A percentile compares a stretch with the other conserved stretches of the same genome.
phyloP scores from a whole-genome alignment of 2,797 vertebrate species.

The Arnoldichthys spilopterus region DNA sequence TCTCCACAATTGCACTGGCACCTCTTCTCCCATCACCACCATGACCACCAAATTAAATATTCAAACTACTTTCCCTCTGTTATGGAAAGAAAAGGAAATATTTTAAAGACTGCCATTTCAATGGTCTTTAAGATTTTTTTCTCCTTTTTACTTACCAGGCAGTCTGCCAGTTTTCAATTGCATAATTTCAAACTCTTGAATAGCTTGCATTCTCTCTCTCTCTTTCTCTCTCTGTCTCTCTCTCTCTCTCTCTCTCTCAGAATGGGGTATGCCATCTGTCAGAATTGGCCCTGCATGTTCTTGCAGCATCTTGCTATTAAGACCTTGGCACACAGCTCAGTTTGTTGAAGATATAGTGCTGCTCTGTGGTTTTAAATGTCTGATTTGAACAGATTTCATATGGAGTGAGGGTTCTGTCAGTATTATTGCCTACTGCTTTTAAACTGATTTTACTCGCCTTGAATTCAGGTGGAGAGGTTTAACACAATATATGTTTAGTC shows the following conservation, averaged over 20 bases:
- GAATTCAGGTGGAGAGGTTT: slow-evolving; percentile 38
- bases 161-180: slow-evolving; percentile 53
- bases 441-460: slow-evolving; percentile 51
- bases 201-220: slow-evolving; percentile 34
- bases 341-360: slow-evolving; percentile 40
- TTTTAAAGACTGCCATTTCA: slow-evolving; percentile 46
- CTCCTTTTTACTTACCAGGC: slow-evolving; percentile 46
- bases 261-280: slow-evolving; percentile 64
- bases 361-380: slow-evolving; percentile 42
- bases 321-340: slow-evolving; percentile 46
- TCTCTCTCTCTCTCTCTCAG: slow-evolving; percentile 9
- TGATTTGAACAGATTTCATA: slow-evolving; percentile 51
- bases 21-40: neutral
- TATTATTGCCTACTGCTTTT: slow-evolving; percentile 46
- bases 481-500: slow-evolving; percentile 24
- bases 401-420: slow-evolving; percentile 45
- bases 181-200: slow-evolving; percentile 60
- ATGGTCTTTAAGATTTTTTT: slow-evolving; percentile 35
- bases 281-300: slow-evolving; percentile 45
- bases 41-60: slow-evolving; percentile 27
- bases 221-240: slow-evolving; percentile 4
- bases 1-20: slow-evolving; percentile 6
- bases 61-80: slow-evolving; percentile 1
- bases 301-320: slow-evolving; percentile 51
- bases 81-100: slow-evolving; percentile 15